Evolutionary conservation across 2,888 invertebrate genomes (phyloP).

Genomic region (Nomada goodeniana): DNA sequence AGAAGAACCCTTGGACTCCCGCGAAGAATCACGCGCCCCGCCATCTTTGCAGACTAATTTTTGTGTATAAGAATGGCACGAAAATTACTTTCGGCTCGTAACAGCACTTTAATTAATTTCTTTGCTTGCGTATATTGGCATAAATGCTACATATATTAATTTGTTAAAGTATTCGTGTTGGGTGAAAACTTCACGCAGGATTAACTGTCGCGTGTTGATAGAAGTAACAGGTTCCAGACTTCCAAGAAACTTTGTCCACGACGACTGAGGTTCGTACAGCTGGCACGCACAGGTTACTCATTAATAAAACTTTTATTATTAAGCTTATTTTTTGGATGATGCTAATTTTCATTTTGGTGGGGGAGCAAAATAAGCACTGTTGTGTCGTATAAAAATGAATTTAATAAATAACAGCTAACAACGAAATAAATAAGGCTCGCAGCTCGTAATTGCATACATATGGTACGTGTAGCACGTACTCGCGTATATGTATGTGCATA

Average conservation of each 20-base stretch:
- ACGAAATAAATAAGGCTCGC: slow-evolving; percentile 80
- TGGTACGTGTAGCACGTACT: slow-evolving; percentile 50
- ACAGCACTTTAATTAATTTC: too few species aligned
- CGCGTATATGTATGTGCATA: slow-evolving; percentile 71
- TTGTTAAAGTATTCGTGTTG: background rate
- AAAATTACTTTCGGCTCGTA: too few species aligned
- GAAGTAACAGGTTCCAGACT: slow-evolving; percentile 41
- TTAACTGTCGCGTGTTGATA: slow-evolving; percentile 49
- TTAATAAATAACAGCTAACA: slow-evolving; percentile 82
- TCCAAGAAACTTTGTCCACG: slow-evolving; percentile 49
- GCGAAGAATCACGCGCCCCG: too few species aligned
- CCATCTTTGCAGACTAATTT: too few species aligned
- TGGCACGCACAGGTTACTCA: slow-evolving; percentile 25
- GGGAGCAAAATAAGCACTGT: slow-evolving; percentile 35
- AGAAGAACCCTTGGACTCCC: too few species aligned
- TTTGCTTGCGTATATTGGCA: too few species aligned
- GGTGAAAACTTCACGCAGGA: slow-evolving; percentile 25
- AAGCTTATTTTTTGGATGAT: too few species aligned
- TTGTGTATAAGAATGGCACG: too few species aligned
- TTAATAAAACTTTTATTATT: too few species aligned
- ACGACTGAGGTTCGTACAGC: slow-evolving; percentile 16
- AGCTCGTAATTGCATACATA: slow-evolving; percentile 67
- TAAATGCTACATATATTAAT: too few species aligned
- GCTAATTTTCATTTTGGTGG: background rate
- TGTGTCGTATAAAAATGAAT: slow-evolving; percentile 80